A percentile compares a stretch with the other conserved stretches of the same genome.
Conservation (phyloP, 1,140 invertebrate genomes). For the Drosophila pallidifrons region DNA sequence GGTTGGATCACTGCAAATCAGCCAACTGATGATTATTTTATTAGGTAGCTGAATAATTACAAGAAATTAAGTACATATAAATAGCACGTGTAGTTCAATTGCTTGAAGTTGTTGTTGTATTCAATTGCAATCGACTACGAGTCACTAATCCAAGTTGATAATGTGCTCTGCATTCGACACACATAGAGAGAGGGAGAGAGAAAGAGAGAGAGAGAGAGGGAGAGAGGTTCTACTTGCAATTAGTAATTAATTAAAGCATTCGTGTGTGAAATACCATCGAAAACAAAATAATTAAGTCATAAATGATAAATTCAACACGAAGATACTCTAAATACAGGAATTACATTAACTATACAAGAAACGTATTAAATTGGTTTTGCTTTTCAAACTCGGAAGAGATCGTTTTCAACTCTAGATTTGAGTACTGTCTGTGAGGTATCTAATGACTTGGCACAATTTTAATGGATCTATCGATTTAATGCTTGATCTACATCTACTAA, state of each 20-base stretch:
- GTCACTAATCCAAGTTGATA: constrained; percentile 40
- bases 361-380: background rate
- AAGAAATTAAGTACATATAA: constrained; percentile 68
- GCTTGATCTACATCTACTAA: constrained; percentile 1
- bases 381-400: background rate
- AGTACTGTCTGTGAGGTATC: background rate
- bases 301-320: constrained; percentile 7
- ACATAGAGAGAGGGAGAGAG: background rate
- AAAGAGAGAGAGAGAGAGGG: background rate
- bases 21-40: constrained; percentile 68
- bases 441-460: background rate
- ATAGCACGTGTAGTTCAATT: constrained; percentile 44
- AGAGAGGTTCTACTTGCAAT: constrained; percentile 14
- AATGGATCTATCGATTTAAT: background rate
- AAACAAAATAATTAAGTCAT: constrained; percentile 41
- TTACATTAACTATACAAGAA: background rate
- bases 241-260: constrained; percentile 70
- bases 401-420: background rate
- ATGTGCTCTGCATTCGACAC: background rate
- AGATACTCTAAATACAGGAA: constrained; percentile 3
- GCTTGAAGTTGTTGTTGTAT: constrained; percentile 24
- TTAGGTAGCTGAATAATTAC: constrained; percentile 72
- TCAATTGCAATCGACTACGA: constrained; percentile 19
- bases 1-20: constrained; percentile 56
- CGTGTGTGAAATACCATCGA: constrained; percentile 53